These are phyloP conservation scores for Cyanoramphus novaezelandiae DNA, from an alignment of 2,113 vertebrate genomes.

Conservation along the genomic window DNA sequence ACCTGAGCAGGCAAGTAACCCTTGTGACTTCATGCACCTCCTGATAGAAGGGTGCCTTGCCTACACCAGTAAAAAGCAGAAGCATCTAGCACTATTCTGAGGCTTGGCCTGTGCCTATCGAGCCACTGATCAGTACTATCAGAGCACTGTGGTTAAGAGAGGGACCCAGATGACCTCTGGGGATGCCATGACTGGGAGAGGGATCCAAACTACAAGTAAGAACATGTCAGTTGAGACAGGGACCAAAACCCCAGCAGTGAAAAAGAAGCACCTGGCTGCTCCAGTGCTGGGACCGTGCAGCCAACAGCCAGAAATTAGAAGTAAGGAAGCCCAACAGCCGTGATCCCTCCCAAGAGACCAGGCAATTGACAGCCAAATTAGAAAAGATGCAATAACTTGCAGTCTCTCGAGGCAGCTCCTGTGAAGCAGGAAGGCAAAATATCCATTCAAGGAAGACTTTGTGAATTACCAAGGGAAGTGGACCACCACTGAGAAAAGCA, in stretches of 20 bases:
- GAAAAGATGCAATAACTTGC: not conserved
- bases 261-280: not conserved
- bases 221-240: not conserved
- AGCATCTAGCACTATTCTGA: not conserved
- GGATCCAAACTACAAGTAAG: not conserved
- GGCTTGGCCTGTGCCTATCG: not conserved
- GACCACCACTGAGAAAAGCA: not conserved
- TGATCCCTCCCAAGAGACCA: not conserved
- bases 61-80: not conserved
- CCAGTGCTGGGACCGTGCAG: no score
- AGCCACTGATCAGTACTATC: not conserved
- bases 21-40: not conserved
- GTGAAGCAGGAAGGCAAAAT: not conserved
- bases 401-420: not conserved
- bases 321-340: not conserved
- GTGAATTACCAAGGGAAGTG: not conserved
- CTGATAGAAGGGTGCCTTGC: not conserved
- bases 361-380: not conserved
- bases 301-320: not conserved
- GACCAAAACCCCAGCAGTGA: not conserved
- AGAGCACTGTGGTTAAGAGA: not conserved
- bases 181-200: not conserved
- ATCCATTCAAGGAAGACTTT: not conserved
- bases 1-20: not conserved
- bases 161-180: not conserved